phyloP scores from a whole-genome alignment of 1,140 invertebrate species.

The Chrysoperla carnea region DNA sequence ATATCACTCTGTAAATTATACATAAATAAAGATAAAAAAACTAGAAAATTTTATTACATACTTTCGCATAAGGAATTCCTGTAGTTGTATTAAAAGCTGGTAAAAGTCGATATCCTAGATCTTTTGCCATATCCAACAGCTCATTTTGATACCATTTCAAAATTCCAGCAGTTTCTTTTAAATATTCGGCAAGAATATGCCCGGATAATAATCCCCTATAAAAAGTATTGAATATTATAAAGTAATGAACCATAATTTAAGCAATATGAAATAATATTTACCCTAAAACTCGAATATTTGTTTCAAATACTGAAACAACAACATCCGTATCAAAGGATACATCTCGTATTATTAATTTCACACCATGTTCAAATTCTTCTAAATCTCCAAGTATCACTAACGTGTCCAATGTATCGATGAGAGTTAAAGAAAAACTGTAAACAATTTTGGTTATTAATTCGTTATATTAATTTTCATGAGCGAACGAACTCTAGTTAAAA shows the following conservation, averaged over 20 bases:
- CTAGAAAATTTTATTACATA: slow-evolving; percentile 21
- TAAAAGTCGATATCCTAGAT: slow-evolving; percentile 77
- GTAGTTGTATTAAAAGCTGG: slow-evolving; percentile 96
- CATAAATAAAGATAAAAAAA: no score
- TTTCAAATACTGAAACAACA: slow-evolving; percentile 95
- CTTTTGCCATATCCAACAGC: slow-evolving; percentile 76
- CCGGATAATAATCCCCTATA: slow-evolving; percentile 75
- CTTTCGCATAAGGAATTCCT: slow-evolving; percentile 89
- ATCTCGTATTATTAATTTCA: slow-evolving; percentile 68
- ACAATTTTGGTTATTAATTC: slow-evolving; percentile 4
- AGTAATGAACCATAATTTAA: slow-evolving; percentile 3
- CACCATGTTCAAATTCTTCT: slow-evolving; percentile 84
- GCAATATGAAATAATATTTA: slow-evolving; percentile 27
- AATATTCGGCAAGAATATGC: slow-evolving; percentile 74
- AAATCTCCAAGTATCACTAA: slow-evolving; percentile 83
- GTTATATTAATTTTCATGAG: neutral
- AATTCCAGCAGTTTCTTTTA: slow-evolving; percentile 55
- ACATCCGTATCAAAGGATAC: slow-evolving; percentile 88
- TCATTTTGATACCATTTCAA: slow-evolving; percentile 88
- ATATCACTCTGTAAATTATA: neutral
- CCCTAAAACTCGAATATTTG: slow-evolving; percentile 93
- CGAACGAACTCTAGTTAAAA: neutral
- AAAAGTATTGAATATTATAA: slow-evolving; percentile 16
- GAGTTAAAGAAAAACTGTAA: slow-evolving; percentile 85
- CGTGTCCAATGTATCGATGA: slow-evolving; percentile 90